Evolutionary conservation across 2,797 vertebrate genomes (phyloP).

Genomic region (Kryptopterus vitreolus): DNA sequence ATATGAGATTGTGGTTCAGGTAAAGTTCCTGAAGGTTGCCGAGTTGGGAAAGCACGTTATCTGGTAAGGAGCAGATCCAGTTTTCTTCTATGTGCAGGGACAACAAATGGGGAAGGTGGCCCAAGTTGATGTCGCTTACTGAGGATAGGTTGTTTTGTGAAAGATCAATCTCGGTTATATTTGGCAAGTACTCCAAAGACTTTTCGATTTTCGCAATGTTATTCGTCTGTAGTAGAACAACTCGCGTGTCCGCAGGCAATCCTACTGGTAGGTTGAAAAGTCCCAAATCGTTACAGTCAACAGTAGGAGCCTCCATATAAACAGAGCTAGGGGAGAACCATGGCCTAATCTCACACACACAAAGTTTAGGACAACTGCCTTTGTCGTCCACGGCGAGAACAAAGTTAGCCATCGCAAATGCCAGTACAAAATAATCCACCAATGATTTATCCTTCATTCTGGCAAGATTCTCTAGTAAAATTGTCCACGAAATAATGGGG

Average conservation of each 20-base stretch:
- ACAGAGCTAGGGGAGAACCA: slow-evolving; percentile 96
- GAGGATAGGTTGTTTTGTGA: slow-evolving; percentile 96
- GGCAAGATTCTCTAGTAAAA: slow-evolving; percentile 76
- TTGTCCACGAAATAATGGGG: slow-evolving; percentile 72
- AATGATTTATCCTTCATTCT: slow-evolving; percentile 95
- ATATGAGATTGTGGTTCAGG: slow-evolving; percentile 95
- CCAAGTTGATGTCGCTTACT: slow-evolving; percentile 82
- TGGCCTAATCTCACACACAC: slow-evolving; percentile 91
- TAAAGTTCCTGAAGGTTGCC: slow-evolving; percentile 96
- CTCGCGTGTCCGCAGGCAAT: slow-evolving; percentile 88
- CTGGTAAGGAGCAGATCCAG: slow-evolving; percentile 86
- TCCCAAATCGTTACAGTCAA: slow-evolving; percentile 96
- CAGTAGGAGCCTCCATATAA: slow-evolving; percentile 93
- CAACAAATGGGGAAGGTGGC: slow-evolving; percentile 83
- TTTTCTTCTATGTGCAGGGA: slow-evolving; percentile 97
- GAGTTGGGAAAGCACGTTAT: slow-evolving; percentile 83
- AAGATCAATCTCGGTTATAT: slow-evolving; percentile 95
- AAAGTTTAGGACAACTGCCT: slow-evolving; percentile 86
- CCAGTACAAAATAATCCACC: slow-evolving; percentile 84
- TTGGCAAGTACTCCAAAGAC: slow-evolving; percentile 85
- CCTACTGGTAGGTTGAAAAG: slow-evolving; percentile 82
- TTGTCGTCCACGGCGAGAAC: slow-evolving; percentile 82
- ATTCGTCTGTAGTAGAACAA: slow-evolving; percentile 94
- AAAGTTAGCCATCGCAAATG: slow-evolving; percentile 82
- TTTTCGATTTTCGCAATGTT: slow-evolving; percentile 87